These are phyloP conservation scores for Turritopsis rubra DNA, from an alignment of 30 jellyfish, hydroid and myxozoan genomes.

Conservation along the genomic window DNA sequence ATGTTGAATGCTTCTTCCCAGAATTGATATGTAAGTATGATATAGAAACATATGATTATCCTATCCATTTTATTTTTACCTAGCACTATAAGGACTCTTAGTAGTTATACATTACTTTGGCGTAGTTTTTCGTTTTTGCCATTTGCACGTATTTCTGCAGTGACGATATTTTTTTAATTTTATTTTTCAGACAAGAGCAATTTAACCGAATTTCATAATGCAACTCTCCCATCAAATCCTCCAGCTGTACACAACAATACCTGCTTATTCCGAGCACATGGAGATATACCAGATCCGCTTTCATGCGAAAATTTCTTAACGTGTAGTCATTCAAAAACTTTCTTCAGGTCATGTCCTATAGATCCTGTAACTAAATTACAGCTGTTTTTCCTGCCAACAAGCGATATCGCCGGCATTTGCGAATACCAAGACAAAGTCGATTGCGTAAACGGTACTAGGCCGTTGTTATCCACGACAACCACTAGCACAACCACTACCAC, in stretches of 20 bases:
- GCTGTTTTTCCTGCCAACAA: not conserved
- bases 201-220: not conserved
- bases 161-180: too few species aligned
- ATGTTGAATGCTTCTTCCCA: not conserved
- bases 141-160: too few species aligned
- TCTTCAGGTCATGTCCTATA: not conserved
- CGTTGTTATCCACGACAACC: not conserved
- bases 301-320: not conserved
- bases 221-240: not conserved
- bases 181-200: not conserved
- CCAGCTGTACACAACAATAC: not conserved
- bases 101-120: too few species aligned
- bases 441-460: not conserved
- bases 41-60: not conserved
- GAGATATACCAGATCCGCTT: not conserved
- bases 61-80: too few species aligned
- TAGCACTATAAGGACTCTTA: too few species aligned
- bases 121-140: too few species aligned
- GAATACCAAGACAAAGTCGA: not conserved
- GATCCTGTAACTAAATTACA: not conserved
- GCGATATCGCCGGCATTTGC: not conserved
- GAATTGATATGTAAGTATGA: not conserved
- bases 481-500: not conserved
- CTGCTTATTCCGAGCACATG: not conserved
- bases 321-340: not conserved